Base-by-base conservation (phyloP, 2,888 invertebrate genomes). In the Cremastinae sp. region DNA sequence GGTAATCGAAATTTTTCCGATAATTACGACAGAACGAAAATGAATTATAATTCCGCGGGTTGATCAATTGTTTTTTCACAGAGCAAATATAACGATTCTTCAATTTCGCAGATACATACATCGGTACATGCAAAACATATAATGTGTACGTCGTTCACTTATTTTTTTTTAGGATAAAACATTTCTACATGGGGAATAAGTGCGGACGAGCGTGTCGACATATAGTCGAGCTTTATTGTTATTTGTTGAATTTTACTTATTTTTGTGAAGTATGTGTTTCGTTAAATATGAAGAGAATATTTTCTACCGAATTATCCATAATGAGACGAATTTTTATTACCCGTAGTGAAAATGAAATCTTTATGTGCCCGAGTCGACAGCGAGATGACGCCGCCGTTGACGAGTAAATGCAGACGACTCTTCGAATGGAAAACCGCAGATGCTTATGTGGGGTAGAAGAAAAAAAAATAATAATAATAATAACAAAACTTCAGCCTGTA, bases 281-380 rank as follows among this genome's bases (percentile, higher is more conserved):
- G 47, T 34, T 41, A 66, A 56, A 56, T 47, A 10, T 16, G 51
- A 12, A 22, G 43, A 66, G 36, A 54, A 47, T 45, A 41, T 43
- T 43, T 62, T 62, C 61, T 36, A 71, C 71, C 49, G 71, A 66
- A 72, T 72, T 62, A 66, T 75, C 71, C 65, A 65, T 65, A 53
- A 28, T 16, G 47, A 53, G 53, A 65, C 71, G 66, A 66, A 66
- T 72, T 54, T 72, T 75, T 66, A 75, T 71, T 75, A 72, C 49
- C 66, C 66, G 47, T 58, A 66, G 54, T 59, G 66, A 61, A 75
- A 75, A 66, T 65, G 34, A 64, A 62, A 59, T 75, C 71, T 66
- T 72, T 66, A 71, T 72, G 61, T 66, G 59, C 71, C 62, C 43
- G 45, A 45, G 36, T 47, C 28, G 28, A 28, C 2, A 28, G 28